Evolutionary conservation across 1,140 invertebrate genomes (phyloP).

Genomic region (Acromyrmex echinatior): DNA sequence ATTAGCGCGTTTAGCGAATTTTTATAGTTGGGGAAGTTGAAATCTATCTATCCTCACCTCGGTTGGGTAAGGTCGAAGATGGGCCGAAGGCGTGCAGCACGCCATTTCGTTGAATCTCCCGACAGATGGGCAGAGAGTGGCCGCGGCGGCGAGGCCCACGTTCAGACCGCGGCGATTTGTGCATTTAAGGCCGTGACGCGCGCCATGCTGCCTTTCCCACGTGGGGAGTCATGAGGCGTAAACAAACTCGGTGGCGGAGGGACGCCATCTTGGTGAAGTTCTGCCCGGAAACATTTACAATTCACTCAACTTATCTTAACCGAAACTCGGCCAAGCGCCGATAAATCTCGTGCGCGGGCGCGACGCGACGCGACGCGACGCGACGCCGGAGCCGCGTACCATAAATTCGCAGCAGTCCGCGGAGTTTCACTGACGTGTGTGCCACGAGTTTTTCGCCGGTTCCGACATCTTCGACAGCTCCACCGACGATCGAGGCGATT

Average conservation of each 20-base stretch:
- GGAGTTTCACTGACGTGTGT: slow-evolving; percentile 69
- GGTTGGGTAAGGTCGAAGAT: slow-evolving; percentile 26
- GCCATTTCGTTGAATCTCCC: slow-evolving; percentile 53
- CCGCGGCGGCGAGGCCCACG: not conserved
- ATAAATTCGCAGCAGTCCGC: slow-evolving; percentile 73
- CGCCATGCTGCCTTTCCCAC: slow-evolving; percentile 82
- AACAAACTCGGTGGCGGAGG: slow-evolving; percentile 79
- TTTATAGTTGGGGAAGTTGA: not conserved
- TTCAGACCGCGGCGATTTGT: slow-evolving; percentile 59
- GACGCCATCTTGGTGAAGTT: slow-evolving; percentile 79
- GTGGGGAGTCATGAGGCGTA: slow-evolving; percentile 83
- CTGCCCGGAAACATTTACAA: slow-evolving; percentile 80
- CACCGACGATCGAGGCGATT: slow-evolving; percentile 9
- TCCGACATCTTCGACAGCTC: slow-evolving; percentile 17
- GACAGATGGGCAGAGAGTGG: slow-evolving; percentile 50
- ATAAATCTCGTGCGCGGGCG: slow-evolving; percentile 79
- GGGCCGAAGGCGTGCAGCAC: slow-evolving; percentile 39
- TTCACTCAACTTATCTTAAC: slow-evolving; percentile 78
- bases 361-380: slow-evolving; percentile 25
- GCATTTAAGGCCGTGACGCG: slow-evolving; percentile 72
- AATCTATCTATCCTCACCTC: not conserved
- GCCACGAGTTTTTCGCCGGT: slow-evolving; percentile 66
- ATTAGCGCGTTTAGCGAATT: not conserved
- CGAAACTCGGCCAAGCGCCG: slow-evolving; percentile 76
- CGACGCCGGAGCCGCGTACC: slow-evolving; percentile 45